Evolutionary conservation across 2,888 invertebrate genomes (phyloP), one percentile per base, ranked within the genome.

Genomic region (Ochlodes sylvanus): DNA sequence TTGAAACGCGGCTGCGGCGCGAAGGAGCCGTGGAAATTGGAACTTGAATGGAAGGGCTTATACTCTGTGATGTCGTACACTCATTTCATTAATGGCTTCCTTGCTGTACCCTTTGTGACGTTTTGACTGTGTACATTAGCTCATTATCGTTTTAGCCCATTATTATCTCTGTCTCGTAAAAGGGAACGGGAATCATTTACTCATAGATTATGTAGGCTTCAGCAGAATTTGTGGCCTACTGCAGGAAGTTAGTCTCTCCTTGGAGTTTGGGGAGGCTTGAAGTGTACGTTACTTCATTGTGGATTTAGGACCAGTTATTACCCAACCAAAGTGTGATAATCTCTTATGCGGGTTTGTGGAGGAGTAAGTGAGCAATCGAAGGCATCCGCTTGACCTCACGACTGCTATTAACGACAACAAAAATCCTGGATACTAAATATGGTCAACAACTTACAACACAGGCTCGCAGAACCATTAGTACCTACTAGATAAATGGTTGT

Each of bases 1-100:
- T 90, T 84, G 87, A 88, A 90, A 87, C 81, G 85, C 82, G 84
- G 82, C 83, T 83, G 84, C 81, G 73, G 75, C 69, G 71, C 79
- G 76, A 78, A 76, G 72, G 73, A 78, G 79, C 75, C 75, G 73
- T 77, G 79, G 79, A 74, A 74, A 73, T 74, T 70, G 70, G 72
- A 69, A 73, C 72, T 72, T 72, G 72, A 76, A 76, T 72, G 75
- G 70, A 60, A 73, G 73, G 70, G 71, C 72, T 71, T 72, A 75
- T 73, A 69, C 69, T 68, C 72, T 70, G 70, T 71, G 69, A 63
- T 55, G 32, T 55, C 32, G 64, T 55, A 38, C 63, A 63, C 64
- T 62, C 62, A 68, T 68, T 68, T 68, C 62, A 68, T 68, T 68
- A 61, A 68, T 68, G 67, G 62, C 62, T 68, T 68, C 47, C 56